Percentiles rank a stretch among this genome's conserved stretches.
Conservation (phyloP, 1,140 invertebrate genomes). For the Protaetia brevitarsis region DNA sequence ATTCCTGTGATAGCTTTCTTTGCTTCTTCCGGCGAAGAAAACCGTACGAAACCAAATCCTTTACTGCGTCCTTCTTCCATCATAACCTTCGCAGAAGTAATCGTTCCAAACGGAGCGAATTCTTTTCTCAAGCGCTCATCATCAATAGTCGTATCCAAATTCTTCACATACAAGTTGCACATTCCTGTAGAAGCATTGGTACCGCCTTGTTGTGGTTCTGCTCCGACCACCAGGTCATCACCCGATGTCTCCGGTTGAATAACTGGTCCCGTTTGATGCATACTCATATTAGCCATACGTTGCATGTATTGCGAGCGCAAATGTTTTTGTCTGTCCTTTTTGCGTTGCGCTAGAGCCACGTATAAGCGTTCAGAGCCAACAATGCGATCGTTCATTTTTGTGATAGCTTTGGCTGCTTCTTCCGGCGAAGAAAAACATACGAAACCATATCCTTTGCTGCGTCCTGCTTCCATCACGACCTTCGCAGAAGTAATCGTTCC, state of each 20-base stretch:
- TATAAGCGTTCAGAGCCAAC: conserved; percentile 96
- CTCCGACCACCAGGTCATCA: too few species aligned
- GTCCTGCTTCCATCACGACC: conserved; percentile 89
- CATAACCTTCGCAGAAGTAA: conserved; percentile 96
- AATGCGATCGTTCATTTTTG: conserved; percentile 98
- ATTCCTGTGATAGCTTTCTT: conserved; percentile 99
- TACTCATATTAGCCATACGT: too few species aligned
- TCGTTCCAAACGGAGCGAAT: too few species aligned
- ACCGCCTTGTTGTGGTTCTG: too few species aligned
- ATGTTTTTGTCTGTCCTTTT: conserved; percentile 97
- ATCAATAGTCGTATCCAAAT: conserved; percentile 95
- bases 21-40: conserved; percentile 95
- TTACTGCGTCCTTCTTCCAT: conserved; percentile 89
- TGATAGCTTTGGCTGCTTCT: conserved; percentile 98
- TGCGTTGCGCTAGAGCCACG: conserved; percentile 96
- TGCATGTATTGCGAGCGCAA: conserved; percentile 95
- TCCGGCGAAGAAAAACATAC: conserved; percentile 98
- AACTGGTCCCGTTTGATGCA: too few species aligned
- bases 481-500: conserved; percentile 97
- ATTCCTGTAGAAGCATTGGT: too few species aligned
- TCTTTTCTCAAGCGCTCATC: conserved; percentile 93
- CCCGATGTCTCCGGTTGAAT: too few species aligned
- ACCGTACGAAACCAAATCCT: conserved; percentile 99
- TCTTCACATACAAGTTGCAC: conserved; percentile 97
- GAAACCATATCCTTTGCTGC: conserved; percentile 98